These are phyloP conservation scores for Sitodiplosis mosellana DNA, from an alignment of 1,140 invertebrate species.

Conservation along the genomic window DNA sequence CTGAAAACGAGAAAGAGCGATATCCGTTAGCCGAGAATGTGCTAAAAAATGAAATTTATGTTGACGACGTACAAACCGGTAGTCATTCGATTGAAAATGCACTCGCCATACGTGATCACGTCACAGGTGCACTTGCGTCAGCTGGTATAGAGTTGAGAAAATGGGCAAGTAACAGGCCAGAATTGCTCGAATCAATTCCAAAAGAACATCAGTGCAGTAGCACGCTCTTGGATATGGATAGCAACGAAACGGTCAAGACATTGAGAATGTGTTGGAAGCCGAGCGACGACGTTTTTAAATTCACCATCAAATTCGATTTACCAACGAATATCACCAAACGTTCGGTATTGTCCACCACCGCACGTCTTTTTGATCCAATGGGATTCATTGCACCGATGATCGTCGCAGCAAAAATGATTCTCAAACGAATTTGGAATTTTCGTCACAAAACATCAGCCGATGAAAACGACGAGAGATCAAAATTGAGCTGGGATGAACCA, in stretches of 20 bases:
- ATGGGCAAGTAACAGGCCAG: conserved; percentile 11
- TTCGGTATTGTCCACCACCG: conserved; percentile 12
- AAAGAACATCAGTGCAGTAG: conserved; percentile 1
- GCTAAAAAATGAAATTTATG: conserved; percentile 19
- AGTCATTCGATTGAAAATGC: conserved; percentile 10
- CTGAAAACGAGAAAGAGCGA: conserved; percentile 2
- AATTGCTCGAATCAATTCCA: neutral
- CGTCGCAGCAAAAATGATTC: conserved; percentile 21
- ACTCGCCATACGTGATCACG: conserved; percentile 6
- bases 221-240: conserved; percentile 1
- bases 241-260: conserved; percentile 7
- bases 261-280: conserved; percentile 2
- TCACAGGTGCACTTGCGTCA: conserved; percentile 6
- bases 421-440: conserved; percentile 20
- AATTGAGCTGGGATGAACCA: no score
- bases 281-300: neutral
- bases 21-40: neutral
- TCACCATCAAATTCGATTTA: neutral
- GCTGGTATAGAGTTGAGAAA: conserved; percentile 13
- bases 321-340: conserved; percentile 11
- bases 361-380: conserved; percentile 20
- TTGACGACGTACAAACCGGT: conserved; percentile 26
- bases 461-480: no score
- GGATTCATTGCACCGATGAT: conserved; percentile 22
- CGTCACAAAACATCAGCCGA: no score